Percentiles rank a stretch among this genome's conserved stretches.
These are phyloP conservation scores for Anagrus nilaparvatae DNA, from an alignment of 1,140 invertebrate genomes.

Conservation along the genomic window DNA sequence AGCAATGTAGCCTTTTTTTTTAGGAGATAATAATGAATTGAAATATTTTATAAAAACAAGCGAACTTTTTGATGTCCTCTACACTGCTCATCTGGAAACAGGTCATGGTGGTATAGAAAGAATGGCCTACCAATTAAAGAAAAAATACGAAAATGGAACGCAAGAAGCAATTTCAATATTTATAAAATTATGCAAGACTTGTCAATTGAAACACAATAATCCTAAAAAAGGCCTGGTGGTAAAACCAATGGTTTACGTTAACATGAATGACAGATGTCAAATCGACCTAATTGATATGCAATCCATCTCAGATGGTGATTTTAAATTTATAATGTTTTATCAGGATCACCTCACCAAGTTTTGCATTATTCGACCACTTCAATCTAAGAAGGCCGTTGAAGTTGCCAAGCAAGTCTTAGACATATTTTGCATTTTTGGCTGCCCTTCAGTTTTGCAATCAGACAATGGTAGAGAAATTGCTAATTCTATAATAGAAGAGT, in stretches of 20 bases:
- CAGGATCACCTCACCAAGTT: constrained; percentile 42
- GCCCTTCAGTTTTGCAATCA: constrained; percentile 29
- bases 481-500: constrained; percentile 21
- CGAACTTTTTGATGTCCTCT: too few species aligned
- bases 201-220: too few species aligned
- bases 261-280: constrained; percentile 17
- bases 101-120: not conserved
- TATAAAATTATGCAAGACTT: constrained; percentile 1
- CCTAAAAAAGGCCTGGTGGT: not conserved
- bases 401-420: constrained; percentile 22
- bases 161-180: not conserved
- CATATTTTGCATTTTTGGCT: constrained; percentile 32
- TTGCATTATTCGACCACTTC: constrained; percentile 23
- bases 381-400: constrained; percentile 26
- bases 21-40: too few species aligned
- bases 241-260: constrained; percentile 15
- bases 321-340: constrained; percentile 39
- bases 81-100: too few species aligned
- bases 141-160: not conserved
- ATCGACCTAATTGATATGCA: not conserved
- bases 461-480: constrained; percentile 35
- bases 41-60: too few species aligned
- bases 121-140: not conserved
- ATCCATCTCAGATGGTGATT: constrained; percentile 27
- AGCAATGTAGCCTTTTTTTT: too few species aligned